These are phyloP conservation scores for Carterocephalus palaemon DNA, from an alignment of 2,888 invertebrate genomes.

Conservation along the genomic window DNA sequence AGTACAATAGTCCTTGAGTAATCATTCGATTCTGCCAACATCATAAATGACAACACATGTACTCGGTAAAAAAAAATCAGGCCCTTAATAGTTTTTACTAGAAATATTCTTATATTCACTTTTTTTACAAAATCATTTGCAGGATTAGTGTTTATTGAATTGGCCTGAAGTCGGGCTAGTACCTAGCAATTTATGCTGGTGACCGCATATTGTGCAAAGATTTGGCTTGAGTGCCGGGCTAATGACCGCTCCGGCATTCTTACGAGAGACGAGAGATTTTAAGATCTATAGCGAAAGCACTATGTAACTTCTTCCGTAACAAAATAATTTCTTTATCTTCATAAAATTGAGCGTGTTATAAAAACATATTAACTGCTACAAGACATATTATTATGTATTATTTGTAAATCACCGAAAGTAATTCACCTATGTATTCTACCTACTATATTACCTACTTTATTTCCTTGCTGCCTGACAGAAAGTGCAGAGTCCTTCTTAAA, in stretches of 20 bases:
- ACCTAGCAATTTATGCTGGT: conserved; percentile 17
- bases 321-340: conserved; percentile 3
- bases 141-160: conserved; percentile 5
- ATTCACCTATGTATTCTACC: conserved; percentile 5
- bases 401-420: too few species aligned
- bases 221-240: conserved; percentile 15
- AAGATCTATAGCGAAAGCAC: conserved; percentile 14
- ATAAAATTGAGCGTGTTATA: conserved; percentile 6
- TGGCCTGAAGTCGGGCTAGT: conserved; percentile 3
- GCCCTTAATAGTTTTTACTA: too few species aligned
- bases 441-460: too few species aligned
- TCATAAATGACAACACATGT: too few species aligned
- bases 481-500: conserved; percentile 15
- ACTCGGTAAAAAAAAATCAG: too few species aligned
- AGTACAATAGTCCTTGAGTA: too few species aligned
- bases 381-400: too few species aligned
- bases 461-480: background rate
- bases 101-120: too few species aligned
- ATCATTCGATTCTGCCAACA: too few species aligned
- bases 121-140: too few species aligned
- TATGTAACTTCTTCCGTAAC: conserved; percentile 10
- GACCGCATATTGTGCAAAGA: conserved; percentile 19
- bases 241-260: conserved; percentile 19
- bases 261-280: conserved; percentile 11
- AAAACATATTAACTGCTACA: too few species aligned